Conservation (phyloP, 1,140 invertebrate genomes). For the Lepidurus couesii region DNA sequence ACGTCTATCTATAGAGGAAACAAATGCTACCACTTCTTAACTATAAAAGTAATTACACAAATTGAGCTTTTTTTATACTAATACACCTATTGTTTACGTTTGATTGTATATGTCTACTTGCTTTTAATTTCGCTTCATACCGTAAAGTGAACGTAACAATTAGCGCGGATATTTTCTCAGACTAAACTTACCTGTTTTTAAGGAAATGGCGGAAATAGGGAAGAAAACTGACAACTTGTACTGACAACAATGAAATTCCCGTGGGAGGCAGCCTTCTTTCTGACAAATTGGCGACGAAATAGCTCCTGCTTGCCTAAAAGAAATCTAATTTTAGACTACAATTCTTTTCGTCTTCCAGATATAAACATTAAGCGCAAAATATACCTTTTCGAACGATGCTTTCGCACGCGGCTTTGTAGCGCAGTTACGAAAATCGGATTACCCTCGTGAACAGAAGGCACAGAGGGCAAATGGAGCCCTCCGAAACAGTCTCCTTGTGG, state of each 20-base stretch:
- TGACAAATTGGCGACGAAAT: background rate
- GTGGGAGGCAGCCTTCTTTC: background rate
- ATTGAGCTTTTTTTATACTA: too few relatives aligned
- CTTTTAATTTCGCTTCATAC: too few relatives aligned
- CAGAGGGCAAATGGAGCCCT: background rate
- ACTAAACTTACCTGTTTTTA: background rate
- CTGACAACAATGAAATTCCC: background rate
- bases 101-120: too few relatives aligned
- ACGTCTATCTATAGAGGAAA: too few relatives aligned
- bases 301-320: background rate
- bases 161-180: background rate
- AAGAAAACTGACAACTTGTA: background rate
- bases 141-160: background rate
- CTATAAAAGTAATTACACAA: too few relatives aligned
- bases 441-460: background rate
- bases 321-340: too few relatives aligned
- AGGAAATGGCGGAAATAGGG: background rate
- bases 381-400: background rate
- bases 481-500: background rate
- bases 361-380: too few relatives aligned
- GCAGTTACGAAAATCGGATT: background rate
- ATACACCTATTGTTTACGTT: too few relatives aligned
- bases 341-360: too few relatives aligned
- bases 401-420: background rate
- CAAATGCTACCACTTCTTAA: too few relatives aligned